A percentile compares a stretch with the other conserved stretches of the same genome.
Conservation (phyloP, 2,113 vertebrate species). For the Heterotis niloticus region DNA sequence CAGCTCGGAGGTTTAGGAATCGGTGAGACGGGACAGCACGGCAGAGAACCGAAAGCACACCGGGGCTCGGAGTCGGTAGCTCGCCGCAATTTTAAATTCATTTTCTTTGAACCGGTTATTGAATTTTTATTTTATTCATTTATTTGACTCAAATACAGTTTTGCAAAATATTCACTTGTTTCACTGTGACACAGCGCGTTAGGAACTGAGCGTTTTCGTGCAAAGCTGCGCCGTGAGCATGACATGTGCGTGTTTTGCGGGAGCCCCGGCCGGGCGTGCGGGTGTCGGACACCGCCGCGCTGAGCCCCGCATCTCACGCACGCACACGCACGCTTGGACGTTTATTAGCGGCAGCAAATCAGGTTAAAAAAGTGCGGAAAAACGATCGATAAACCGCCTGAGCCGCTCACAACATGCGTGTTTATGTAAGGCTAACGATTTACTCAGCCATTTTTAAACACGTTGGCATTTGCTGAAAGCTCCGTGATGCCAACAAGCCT, state of each 20-base stretch:
- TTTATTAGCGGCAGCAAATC: constrained; percentile 45
- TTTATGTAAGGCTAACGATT: constrained; percentile 47
- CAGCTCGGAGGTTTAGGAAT: no score
- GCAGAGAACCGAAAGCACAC: no score
- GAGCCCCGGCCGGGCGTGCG: background rate
- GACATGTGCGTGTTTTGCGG: background rate
- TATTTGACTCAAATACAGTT: no score
- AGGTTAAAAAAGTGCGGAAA: constrained; percentile 39
- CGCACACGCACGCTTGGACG: constrained; percentile 42
- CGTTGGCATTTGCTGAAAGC: background rate
- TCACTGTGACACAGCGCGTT: no score
- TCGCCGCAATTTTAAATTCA: no score
- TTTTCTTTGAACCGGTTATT: no score
- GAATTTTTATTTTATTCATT: no score
- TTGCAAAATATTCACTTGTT: no score
- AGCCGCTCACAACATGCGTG: constrained; percentile 31
- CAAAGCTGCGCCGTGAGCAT: background rate
- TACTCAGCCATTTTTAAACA: constrained; percentile 26
- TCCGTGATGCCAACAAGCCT: background rate
- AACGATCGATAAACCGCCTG: constrained; percentile 56
- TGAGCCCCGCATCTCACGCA: constrained; percentile 33
- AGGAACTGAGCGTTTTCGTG: background rate
- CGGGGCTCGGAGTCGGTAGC: no score
- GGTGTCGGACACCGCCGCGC: background rate
- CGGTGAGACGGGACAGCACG: no score